Evolutionary conservation across 2,797 vertebrate genomes (phyloP).

Genomic region (Dendrocincla fuliginosa): DNA sequence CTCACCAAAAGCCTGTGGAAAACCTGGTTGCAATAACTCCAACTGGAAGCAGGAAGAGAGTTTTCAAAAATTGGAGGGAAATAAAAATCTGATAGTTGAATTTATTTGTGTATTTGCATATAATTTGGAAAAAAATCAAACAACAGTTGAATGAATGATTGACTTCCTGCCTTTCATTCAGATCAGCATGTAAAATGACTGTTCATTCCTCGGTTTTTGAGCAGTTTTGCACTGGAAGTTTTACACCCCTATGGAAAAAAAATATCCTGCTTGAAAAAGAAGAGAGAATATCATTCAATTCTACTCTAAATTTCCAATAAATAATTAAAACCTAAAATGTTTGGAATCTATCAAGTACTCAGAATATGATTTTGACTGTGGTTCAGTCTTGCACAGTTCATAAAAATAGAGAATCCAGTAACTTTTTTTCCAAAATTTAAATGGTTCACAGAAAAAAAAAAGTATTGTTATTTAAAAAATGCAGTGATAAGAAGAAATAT

Average conservation of each 20-base stretch:
- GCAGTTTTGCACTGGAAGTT: not conserved
- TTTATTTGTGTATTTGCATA: not conserved
- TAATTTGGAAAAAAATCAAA: not conserved
- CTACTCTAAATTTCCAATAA: not conserved
- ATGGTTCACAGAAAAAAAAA: not conserved
- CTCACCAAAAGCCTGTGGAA: not conserved
- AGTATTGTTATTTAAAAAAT: not conserved
- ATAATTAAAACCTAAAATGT: not conserved
- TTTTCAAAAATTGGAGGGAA: not conserved
- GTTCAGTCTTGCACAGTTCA: not conserved
- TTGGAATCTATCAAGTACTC: not conserved
- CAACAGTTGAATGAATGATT: not conserved
- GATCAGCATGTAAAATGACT: not conserved
- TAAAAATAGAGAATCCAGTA: not conserved
- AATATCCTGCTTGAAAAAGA: not conserved
- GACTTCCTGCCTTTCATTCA: not conserved
- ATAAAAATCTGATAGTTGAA: not conserved
- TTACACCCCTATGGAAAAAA: not conserved
- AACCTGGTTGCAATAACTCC: not conserved
- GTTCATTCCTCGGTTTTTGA: not conserved
- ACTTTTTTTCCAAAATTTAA: not conserved
- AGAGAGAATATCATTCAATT: not conserved
- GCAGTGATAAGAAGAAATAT: not conserved
- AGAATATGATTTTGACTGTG: not conserved
- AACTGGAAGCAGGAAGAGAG: accelerated